These are phyloP conservation scores for Eucriotettix oculatus DNA, from an alignment of 2,888 invertebrate genomes.

Conservation along the genomic window DNA sequence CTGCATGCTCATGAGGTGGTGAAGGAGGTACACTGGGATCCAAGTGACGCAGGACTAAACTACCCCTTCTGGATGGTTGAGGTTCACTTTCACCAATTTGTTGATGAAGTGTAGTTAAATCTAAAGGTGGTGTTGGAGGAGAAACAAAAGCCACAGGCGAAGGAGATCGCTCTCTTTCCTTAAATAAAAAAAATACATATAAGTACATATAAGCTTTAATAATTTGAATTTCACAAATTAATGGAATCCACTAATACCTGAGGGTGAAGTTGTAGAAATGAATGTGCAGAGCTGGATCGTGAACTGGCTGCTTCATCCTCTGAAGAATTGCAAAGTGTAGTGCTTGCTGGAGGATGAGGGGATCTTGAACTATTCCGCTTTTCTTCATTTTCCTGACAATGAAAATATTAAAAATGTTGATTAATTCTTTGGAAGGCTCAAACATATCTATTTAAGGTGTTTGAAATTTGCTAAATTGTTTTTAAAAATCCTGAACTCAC, in stretches of 20 bases:
- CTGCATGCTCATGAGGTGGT: slow-evolving; percentile 28
- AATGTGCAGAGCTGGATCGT: slow-evolving; percentile 7
- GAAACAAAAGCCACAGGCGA: slow-evolving; percentile 8
- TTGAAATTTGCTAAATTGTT: background rate
- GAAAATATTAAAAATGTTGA: background rate
- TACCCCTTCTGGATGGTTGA: slow-evolving; percentile 10
- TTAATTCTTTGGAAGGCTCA: background rate
- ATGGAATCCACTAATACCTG: slow-evolving; percentile 4
- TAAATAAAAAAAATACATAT: background rate
- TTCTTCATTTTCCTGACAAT: slow-evolving; percentile 12
- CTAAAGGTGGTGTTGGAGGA: slow-evolving; percentile 27
- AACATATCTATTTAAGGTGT: background rate
- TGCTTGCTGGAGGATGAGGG: background rate
- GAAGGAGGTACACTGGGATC: slow-evolving; percentile 36
- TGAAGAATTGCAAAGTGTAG: background rate
- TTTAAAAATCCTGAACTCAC: too few relatives aligned
- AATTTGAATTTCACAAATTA: background rate
- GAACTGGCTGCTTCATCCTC: slow-evolving; percentile 6
- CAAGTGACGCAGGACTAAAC: slow-evolving; percentile 16
- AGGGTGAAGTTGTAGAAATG: slow-evolving; percentile 14
- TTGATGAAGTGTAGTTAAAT: slow-evolving; percentile 38
- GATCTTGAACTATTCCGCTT: background rate
- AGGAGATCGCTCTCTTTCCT: slow-evolving; percentile 5
- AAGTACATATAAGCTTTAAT: background rate
- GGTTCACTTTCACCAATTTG: slow-evolving; percentile 37